These are phyloP conservation scores for Merluccius polli DNA, from an alignment of 2,797 vertebrate species.

Conservation along the genomic window DNA sequence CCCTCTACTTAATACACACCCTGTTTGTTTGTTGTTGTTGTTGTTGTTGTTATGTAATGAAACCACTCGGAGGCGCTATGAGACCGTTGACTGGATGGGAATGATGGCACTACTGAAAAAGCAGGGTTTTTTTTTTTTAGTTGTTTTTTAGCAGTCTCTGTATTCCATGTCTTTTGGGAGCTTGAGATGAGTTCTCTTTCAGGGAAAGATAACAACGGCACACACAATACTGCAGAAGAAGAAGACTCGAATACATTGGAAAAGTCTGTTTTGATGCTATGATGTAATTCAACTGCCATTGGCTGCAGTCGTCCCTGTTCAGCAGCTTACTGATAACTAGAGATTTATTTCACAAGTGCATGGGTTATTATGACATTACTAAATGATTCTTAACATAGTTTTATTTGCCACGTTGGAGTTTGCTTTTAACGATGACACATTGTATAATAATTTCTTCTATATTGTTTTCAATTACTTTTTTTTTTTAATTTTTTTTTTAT, in stretches of 20 bases:
- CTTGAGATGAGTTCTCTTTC: constrained; percentile 18
- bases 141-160: neutral
- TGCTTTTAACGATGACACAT: constrained; percentile 39
- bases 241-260: neutral
- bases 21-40: neutral
- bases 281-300: constrained; percentile 28
- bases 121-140: neutral
- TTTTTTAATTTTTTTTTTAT: neutral
- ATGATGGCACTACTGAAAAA: neutral
- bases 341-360: constrained; percentile 17
- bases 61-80: neutral
- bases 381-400: constrained; percentile 15
- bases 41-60: neutral
- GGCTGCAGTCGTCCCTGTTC: constrained; percentile 24
- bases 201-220: constrained; percentile 17
- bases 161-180: constrained; percentile 11
- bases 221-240: neutral
- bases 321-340: constrained; percentile 21
- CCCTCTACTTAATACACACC: neutral
- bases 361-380: neutral
- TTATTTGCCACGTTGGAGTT: constrained; percentile 14
- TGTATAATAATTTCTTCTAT: neutral
- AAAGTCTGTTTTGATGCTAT: neutral
- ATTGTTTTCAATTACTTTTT: neutral
- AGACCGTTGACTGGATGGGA: neutral